Evolutionary conservation across 2,888 invertebrate genomes (phyloP).

Genomic region (Ormyrus pomaceus): DNA sequence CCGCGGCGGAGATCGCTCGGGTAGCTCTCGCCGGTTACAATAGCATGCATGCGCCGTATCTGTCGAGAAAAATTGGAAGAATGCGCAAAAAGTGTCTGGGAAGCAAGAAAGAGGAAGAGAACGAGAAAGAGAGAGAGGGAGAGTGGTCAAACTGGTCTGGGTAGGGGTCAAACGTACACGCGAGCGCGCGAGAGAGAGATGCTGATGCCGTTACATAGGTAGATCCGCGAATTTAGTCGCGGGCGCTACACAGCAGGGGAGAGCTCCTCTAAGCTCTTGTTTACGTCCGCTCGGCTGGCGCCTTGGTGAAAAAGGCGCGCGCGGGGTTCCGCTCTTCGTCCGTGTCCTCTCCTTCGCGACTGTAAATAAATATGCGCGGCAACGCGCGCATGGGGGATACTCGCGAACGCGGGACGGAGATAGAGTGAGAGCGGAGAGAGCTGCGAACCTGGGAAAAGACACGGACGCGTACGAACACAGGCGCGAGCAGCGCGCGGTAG

Average conservation of each 20-base stretch:
- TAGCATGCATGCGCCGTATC: too few relatives aligned
- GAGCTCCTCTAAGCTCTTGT: too few relatives aligned
- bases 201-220: too few relatives aligned
- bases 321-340: neutral
- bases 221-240: too few relatives aligned
- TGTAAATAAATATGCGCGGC: conserved; percentile 43
- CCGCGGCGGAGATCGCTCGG: too few relatives aligned
- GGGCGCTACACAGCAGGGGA: too few relatives aligned
- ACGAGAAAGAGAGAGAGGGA: conserved; percentile 3
- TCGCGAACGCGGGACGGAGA: neutral
- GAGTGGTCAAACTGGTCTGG: neutral
- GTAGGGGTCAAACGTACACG: too few relatives aligned
- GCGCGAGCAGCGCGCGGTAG: neutral
- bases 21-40: too few relatives aligned
- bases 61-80: too few relatives aligned
- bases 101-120: conserved; percentile 6
- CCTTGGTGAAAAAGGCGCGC: too few relatives aligned
- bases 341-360: neutral
- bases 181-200: too few relatives aligned
- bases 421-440: neutral
- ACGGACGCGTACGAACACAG: neutral
- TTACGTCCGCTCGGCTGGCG: too few relatives aligned
- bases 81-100: neutral
- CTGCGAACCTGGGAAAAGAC: conserved; percentile 23
- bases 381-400: conserved; percentile 16